These are phyloP conservation scores for Synanthedon myopaeformis DNA, from an alignment of 2,888 invertebrate species.

Conservation along the genomic window DNA sequence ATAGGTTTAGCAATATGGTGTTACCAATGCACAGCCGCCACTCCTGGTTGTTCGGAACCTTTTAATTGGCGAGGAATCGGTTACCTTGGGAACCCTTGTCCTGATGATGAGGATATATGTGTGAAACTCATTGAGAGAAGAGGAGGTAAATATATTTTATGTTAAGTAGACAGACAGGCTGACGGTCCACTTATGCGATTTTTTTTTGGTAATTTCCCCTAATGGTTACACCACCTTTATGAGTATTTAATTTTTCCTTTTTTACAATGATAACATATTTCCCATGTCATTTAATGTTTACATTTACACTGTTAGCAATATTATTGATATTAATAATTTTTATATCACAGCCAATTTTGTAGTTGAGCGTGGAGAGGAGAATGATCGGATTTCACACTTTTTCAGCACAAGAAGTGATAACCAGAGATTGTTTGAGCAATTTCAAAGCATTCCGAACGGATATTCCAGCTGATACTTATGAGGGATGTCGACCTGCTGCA, in stretches of 20 bases:
- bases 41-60: constrained; percentile 86
- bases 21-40: constrained; percentile 89
- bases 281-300: neutral
- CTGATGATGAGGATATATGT: constrained; percentile 87
- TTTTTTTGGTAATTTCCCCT: too few species aligned
- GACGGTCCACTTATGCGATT: too few species aligned
- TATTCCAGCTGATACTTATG: constrained; percentile 91
- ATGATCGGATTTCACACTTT: constrained; percentile 7
- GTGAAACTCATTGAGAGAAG: constrained; percentile 88
- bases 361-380: too few species aligned
- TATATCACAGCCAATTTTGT: neutral
- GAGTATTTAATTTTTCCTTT: too few species aligned
- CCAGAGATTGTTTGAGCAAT: constrained; percentile 86
- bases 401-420: constrained; percentile 82
- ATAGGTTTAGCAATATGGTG: constrained; percentile 81
- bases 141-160: constrained; percentile 73
- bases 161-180: too few species aligned
- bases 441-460: constrained; percentile 83
- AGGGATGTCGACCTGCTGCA: constrained; percentile 87
- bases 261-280: neutral
- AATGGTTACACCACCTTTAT: too few species aligned
- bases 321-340: too few species aligned
- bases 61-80: constrained; percentile 85
- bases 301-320: too few species aligned
- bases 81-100: constrained; percentile 83